Conservation (phyloP, 2,113 vertebrate species). For the Phalacrocorax pelagicus region DNA sequence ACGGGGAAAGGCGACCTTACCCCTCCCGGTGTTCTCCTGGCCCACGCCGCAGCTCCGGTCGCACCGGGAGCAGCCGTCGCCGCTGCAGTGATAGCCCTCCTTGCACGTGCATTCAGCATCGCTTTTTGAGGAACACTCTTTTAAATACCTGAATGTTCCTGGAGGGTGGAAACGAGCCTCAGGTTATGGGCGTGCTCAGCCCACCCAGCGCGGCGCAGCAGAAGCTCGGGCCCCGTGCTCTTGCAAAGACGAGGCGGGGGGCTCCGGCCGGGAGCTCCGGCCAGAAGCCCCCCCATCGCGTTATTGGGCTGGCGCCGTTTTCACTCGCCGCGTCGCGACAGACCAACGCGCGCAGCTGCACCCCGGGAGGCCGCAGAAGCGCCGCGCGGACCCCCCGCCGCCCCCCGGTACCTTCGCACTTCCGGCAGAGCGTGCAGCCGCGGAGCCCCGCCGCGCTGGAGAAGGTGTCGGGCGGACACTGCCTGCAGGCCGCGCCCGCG, state of each 20-base stretch:
- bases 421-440: neutral
- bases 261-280: neutral
- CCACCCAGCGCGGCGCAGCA: neutral
- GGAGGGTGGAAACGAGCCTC: neutral
- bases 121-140: neutral
- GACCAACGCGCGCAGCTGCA: too few species aligned
- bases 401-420: conserved; percentile 30
- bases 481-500: neutral
- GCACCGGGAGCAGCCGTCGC: neutral
- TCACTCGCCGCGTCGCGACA: neutral
- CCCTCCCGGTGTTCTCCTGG: neutral
- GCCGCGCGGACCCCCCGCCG: neutral
- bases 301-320: fast-evolving
- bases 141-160: neutral
- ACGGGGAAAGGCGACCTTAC: neutral
- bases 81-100: neutral
- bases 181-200: fast-evolving
- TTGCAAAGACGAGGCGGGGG: fast-evolving
- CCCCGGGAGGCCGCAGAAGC: too few species aligned
- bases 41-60: neutral
- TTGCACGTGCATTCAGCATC: conserved; percentile 52
- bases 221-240: neutral
- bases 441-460: neutral
- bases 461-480: conserved; percentile 25
- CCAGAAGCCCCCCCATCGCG: too few species aligned